Evolutionary conservation across 2,888 invertebrate genomes (phyloP), one percentile per base, ranked within the genome.

Genomic region (Ochropleura plecta): DNA sequence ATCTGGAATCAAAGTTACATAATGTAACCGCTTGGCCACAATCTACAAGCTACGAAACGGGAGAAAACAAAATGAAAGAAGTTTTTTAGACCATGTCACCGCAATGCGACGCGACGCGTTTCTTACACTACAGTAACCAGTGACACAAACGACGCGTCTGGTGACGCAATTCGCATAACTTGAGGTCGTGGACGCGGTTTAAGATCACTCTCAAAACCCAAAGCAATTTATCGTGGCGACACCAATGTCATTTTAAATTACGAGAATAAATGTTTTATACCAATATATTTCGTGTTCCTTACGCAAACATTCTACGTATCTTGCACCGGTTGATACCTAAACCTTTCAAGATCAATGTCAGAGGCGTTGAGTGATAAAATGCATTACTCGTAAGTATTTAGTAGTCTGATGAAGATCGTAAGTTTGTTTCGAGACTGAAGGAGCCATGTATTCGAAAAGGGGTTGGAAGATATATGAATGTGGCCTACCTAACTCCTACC

Each of bases 291-390:
- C 55, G 51, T 49, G 63, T 57, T 20, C 53, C 76, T 55, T 76
- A 76, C 60, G 55, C 44, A 81, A 49, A 55, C 60, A 60, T 20
- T 14, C 44, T 7, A 66, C n/a, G 20, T 81, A 73, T n/a, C 18
- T 40, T n/a, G 63, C 49, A 48, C 49, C 62, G 55, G 76, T 76
- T 81, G 81, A 81, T 81, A 30, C n/a, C n/a, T n/a, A 78, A 81
- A 78, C 66, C 76, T 60, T 66, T 66, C 78, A 78, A 81, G 78
- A 76, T 78, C 78, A 81, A 62, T 66, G 65, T 76, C 65, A 55
- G 53, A 53, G 63, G 2, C 44, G 60, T 53, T 1, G 9, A 66
- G 20, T 49, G 78, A 75, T 81, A 77, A 77, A 78, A 40, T 69
- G n/a, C 30, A 57, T 75, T 69, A n/a, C 70, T 57, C 16, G 48